phyloP scores from a whole-genome alignment of 2,113 vertebrate species.

The Papio anubis region DNA sequence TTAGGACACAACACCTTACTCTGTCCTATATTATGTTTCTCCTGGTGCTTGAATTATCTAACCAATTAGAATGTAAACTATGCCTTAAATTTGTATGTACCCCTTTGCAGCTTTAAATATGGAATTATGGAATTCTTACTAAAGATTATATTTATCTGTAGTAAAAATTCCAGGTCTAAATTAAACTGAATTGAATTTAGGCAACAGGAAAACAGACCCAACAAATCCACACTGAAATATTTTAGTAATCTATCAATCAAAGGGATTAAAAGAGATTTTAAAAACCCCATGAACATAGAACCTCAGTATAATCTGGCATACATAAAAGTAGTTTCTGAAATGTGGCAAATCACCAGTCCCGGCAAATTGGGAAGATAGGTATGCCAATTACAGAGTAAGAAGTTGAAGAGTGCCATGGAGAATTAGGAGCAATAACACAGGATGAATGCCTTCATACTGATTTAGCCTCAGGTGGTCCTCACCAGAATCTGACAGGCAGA shows the following conservation, averaged over 20 bases:
- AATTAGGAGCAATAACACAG: neutral
- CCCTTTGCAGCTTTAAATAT: neutral
- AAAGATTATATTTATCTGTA: neutral
- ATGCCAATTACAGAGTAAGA: neutral
- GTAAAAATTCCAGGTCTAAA: neutral
- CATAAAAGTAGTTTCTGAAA: neutral
- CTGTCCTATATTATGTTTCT: neutral
- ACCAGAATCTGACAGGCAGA: neutral
- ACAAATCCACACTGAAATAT: neutral
- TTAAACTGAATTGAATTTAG: conserved; percentile 20
- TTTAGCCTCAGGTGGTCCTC: neutral
- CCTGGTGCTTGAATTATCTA: neutral
- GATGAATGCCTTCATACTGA: neutral
- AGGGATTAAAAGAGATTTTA: neutral
- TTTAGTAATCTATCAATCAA: neutral
- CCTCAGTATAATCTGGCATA: neutral
- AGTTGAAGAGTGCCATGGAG: neutral
- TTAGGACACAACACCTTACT: neutral
- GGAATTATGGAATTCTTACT: no score
- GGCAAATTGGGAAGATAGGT: neutral
- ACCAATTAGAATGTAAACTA: neutral
- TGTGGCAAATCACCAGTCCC: neutral
- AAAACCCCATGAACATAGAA: neutral
- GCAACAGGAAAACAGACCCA: neutral
- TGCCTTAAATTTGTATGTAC: neutral